These are phyloP conservation scores for Polia nebulosa DNA, from an alignment of 2,888 invertebrate genomes.

Conservation along the genomic window DNA sequence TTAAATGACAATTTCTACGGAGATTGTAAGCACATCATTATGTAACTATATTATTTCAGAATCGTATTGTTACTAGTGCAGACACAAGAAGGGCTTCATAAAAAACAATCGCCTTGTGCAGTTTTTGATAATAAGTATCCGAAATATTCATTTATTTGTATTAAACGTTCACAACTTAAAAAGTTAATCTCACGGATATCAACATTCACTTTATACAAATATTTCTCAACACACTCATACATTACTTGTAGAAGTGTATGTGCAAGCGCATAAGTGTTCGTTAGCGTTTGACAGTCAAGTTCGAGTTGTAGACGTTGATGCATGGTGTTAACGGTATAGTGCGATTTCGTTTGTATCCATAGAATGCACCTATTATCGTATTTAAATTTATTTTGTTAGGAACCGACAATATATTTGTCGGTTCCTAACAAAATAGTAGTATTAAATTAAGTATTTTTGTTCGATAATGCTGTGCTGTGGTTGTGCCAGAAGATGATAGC, in stretches of 20 bases:
- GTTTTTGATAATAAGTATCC: not conserved
- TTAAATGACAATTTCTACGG: no score
- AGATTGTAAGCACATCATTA: no score
- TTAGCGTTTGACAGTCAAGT: conserved; percentile 75
- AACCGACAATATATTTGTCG: not conserved
- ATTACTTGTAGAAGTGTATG: conserved; percentile 43
- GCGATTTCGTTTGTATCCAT: conserved; percentile 67
- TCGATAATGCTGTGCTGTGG: no score
- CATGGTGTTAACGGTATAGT: conserved; percentile 74
- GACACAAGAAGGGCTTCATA: no score
- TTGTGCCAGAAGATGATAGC: no score
- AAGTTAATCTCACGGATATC: conserved; percentile 78
- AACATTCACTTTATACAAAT: conserved; percentile 68
- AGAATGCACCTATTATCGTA: conserved; percentile 28
- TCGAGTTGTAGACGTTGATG: conserved; percentile 76
- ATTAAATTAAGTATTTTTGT: no score
- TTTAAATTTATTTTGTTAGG: not conserved
- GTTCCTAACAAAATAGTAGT: no score
- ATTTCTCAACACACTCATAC: conserved; percentile 67
- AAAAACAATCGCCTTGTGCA: no score
- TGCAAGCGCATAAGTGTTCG: conserved; percentile 71
- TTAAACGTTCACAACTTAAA: no score
- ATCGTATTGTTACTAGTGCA: no score
- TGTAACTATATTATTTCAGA: no score
- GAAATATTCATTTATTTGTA: not conserved